Percentiles rank a stretch among this genome's conserved stretches.
phyloP scores from a whole-genome alignment of 2,797 vertebrate genomes.

The Podargus strigoides region DNA sequence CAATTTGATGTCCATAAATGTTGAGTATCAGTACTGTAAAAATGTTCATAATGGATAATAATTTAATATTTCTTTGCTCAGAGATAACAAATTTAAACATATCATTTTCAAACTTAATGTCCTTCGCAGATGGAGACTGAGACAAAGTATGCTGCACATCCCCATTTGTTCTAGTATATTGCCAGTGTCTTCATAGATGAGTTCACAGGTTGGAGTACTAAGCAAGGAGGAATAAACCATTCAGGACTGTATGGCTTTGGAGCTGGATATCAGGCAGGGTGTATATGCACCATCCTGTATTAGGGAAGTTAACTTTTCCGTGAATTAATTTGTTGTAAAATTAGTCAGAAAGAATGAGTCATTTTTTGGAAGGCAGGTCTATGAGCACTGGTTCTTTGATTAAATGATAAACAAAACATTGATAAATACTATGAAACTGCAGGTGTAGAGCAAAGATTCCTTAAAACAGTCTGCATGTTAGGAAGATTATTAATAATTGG shows the following conservation, averaged over 20 bases:
- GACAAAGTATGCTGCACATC: not conserved
- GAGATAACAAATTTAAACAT: conserved; percentile 31
- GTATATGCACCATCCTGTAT: not conserved
- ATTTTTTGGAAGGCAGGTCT: not conserved
- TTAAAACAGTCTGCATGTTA: not conserved
- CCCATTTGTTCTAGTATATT: not conserved
- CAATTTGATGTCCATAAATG: conserved; percentile 1
- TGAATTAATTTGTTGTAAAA: not conserved
- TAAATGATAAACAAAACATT: not conserved
- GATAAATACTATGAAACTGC: not conserved
- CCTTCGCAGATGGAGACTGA: conserved; percentile 23
- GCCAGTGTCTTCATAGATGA: not conserved
- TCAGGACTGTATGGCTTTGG: not conserved
- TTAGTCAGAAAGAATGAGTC: not conserved
- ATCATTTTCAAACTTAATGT: conserved; percentile 48
- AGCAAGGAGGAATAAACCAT: not conserved
- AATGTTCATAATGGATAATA: conserved; percentile 1
- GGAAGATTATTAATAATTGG: not conserved
- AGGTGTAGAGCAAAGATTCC: not conserved
- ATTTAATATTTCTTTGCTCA: conserved; percentile 28
- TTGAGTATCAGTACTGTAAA: conserved; percentile 17
- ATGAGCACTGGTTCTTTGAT: not conserved
- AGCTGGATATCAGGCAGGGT: not conserved
- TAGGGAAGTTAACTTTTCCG: not conserved
- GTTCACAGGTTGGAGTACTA: not conserved